These are phyloP conservation scores for Lysandra coridon DNA, from an alignment of 2,888 invertebrate species.

Conservation along the genomic window DNA sequence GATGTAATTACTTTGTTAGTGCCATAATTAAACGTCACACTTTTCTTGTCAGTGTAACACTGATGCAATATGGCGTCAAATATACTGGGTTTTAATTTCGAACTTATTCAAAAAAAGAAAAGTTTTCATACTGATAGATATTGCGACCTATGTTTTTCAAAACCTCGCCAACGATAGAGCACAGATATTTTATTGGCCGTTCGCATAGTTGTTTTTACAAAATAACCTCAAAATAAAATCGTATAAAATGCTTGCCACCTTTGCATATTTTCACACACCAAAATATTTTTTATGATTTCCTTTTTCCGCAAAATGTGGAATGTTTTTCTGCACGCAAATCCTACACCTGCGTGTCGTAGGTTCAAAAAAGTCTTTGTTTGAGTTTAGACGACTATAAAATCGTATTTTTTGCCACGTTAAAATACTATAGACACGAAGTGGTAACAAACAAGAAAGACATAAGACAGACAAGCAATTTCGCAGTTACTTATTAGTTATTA, in stretches of 20 bases:
- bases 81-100: too few species aligned
- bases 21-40: too few species aligned
- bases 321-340: neutral
- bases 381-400: too few species aligned
- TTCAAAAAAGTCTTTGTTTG: neutral
- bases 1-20: too few species aligned
- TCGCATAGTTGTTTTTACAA: neutral
- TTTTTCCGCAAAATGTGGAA: neutral
- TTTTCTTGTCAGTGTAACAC: too few species aligned
- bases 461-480: too few species aligned
- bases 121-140: neutral
- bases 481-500: too few species aligned
- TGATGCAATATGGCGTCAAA: too few species aligned
- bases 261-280: neutral
- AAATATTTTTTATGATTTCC: conserved; percentile 9
- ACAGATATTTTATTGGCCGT: neutral
- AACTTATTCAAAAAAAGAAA: neutral
- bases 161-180: neutral
- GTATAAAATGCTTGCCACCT: neutral
- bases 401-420: too few species aligned
- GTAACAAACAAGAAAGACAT: too few species aligned
- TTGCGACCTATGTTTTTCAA: neutral
- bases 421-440: too few species aligned
- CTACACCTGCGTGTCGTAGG: neutral
- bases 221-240: neutral